phyloP scores from a whole-genome alignment of 1,140 invertebrate species.

The Diabrotica virgifera region DNA sequence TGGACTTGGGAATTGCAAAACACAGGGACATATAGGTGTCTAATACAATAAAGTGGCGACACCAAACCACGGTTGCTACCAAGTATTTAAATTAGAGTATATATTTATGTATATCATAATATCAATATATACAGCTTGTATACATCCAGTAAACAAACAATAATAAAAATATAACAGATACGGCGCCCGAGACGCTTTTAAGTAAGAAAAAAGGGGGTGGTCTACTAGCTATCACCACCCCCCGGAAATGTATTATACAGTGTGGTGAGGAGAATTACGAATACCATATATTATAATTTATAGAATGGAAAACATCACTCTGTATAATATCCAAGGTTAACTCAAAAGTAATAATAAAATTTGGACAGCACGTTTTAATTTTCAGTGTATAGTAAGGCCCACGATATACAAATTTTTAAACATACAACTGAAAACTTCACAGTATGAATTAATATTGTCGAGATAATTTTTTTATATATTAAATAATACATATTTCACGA shows the following conservation, averaged over 20 bases:
- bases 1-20: conserved; percentile 33
- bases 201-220: neutral
- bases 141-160: conserved; percentile 40
- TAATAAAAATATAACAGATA: neutral
- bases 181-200: neutral
- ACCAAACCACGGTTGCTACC: conserved; percentile 45
- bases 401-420: conserved; percentile 51
- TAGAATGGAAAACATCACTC: conserved; percentile 12
- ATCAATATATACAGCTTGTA: conserved; percentile 50
- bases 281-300: neutral
- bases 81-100: conserved; percentile 47
- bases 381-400: conserved; percentile 54
- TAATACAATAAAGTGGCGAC: conserved; percentile 44
- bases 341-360: conserved; percentile 36
- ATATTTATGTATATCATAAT: conserved; percentile 45
- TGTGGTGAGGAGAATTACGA: conserved; percentile 5
- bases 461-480: conserved; percentile 49
- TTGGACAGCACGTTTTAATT: conserved; percentile 52
- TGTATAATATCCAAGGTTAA: conserved; percentile 1
- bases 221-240: neutral
- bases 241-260: conserved; percentile 1
- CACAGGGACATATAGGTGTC: conserved; percentile 43
- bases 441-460: conserved; percentile 53
- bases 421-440: conserved; percentile 51
- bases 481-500: conserved; percentile 31